Conservation (phyloP, 2,797 vertebrate genomes). For the Smutsia temminckii region DNA sequence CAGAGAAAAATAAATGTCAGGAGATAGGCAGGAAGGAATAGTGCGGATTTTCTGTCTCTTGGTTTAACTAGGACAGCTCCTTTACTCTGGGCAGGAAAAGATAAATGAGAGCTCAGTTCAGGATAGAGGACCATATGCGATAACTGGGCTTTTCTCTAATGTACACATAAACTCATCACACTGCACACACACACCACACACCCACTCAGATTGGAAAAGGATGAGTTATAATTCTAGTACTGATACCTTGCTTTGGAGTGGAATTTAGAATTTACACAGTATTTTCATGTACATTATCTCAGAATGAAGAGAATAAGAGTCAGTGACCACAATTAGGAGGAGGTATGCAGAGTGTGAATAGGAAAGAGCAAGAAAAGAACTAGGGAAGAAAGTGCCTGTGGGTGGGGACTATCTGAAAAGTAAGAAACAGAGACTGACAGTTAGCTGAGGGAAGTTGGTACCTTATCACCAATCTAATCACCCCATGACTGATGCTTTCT, state of each 20-base stretch:
- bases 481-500: background rate
- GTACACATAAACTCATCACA: background rate
- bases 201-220: background rate
- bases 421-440: background rate
- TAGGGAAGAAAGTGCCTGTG: background rate
- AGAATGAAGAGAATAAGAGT: background rate
- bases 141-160: background rate
- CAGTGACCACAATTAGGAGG: background rate
- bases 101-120: background rate
- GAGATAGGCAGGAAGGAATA: background rate
- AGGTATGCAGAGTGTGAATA: background rate
- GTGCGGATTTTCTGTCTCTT: background rate
- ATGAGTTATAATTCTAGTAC: background rate
- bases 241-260: background rate
- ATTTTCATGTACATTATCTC: background rate
- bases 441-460: background rate
- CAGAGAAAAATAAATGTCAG: background rate
- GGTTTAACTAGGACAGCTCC: background rate
- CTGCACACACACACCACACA: background rate
- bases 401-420: background rate
- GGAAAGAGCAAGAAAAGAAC: background rate
- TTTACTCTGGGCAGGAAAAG: background rate
- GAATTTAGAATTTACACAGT: background rate
- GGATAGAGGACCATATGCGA: accelerated
- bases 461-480: background rate